Percentiles rank a stretch among this genome's conserved stretches.
phyloP scores from a whole-genome alignment of 2,113 vertebrate genomes.

The Apus apus region DNA sequence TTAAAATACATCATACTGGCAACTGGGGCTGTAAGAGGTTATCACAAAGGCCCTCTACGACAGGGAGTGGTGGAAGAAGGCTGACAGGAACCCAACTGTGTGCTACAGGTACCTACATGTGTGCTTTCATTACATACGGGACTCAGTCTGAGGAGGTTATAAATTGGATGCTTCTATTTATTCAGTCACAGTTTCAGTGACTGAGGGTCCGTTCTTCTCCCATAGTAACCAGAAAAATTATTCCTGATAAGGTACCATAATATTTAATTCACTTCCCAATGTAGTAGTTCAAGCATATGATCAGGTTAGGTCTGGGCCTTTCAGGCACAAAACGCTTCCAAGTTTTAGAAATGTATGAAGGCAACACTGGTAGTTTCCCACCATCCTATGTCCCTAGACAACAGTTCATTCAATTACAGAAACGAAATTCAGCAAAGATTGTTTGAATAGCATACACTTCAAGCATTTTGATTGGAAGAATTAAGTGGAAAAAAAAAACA shows the following conservation, averaged over 20 bases:
- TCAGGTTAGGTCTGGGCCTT: background rate
- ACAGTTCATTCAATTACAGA: background rate
- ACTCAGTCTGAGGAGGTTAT: background rate
- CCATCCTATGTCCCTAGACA: background rate
- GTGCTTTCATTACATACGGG: background rate
- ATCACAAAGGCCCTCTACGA: background rate
- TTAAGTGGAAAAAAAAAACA: constrained; percentile 24
- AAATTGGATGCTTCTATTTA: background rate
- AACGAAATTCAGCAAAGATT: background rate
- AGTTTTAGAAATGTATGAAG: background rate
- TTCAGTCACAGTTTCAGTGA: background rate
- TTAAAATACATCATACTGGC: background rate
- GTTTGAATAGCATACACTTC: background rate
- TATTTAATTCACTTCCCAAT: background rate
- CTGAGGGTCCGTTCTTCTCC: background rate
- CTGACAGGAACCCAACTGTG: accelerated
- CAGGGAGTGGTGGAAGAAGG: background rate
- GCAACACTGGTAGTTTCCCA: background rate
- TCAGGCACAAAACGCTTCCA: background rate
- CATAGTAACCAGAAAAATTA: background rate
- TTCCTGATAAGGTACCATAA: background rate
- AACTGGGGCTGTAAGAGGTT: background rate
- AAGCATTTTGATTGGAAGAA: constrained; percentile 4
- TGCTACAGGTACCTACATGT: background rate
- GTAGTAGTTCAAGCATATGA: background rate